A percentile compares a stretch with the other conserved stretches of the same genome.
phyloP scores from a whole-genome alignment of 2,113 vertebrate genomes.

The Proteles cristata region DNA sequence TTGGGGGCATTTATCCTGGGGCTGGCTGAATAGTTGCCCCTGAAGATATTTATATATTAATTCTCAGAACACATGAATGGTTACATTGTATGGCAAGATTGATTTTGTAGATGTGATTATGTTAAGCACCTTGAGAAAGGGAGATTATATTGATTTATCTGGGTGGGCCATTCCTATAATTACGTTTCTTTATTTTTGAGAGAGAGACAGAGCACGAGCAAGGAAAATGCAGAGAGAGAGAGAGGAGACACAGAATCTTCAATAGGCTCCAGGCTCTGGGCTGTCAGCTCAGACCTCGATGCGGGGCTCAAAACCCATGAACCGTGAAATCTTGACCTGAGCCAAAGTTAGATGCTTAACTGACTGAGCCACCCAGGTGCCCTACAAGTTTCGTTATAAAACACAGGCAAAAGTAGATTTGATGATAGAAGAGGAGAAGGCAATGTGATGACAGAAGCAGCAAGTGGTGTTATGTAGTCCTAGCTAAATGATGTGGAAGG shows the following conservation, averaged over 20 bases:
- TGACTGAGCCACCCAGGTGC: too few relatives aligned
- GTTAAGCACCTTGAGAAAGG: neutral
- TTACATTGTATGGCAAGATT: neutral
- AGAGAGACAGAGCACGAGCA: too few relatives aligned
- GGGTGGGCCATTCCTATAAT: neutral
- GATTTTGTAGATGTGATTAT: neutral
- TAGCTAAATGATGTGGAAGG: neutral
- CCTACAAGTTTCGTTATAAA: neutral
- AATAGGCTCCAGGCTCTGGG: too few relatives aligned
- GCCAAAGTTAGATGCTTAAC: too few relatives aligned
- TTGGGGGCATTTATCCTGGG: neutral
- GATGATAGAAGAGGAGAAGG: neutral
- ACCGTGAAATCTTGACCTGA: too few relatives aligned
- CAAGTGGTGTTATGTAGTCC: neutral
- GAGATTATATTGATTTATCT: neutral
- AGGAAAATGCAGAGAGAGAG: too few relatives aligned
- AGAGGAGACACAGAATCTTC: too few relatives aligned
- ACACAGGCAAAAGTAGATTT: neutral
- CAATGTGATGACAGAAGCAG: neutral
- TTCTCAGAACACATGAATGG: neutral
- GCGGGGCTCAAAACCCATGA: too few relatives aligned
- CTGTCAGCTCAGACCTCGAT: too few relatives aligned
- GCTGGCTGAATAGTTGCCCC: neutral
- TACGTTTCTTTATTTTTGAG: too few relatives aligned
- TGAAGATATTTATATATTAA: neutral